Base-by-base conservation (phyloP, 2,888 invertebrate genomes). In the Campopleginae sp. region DNA sequence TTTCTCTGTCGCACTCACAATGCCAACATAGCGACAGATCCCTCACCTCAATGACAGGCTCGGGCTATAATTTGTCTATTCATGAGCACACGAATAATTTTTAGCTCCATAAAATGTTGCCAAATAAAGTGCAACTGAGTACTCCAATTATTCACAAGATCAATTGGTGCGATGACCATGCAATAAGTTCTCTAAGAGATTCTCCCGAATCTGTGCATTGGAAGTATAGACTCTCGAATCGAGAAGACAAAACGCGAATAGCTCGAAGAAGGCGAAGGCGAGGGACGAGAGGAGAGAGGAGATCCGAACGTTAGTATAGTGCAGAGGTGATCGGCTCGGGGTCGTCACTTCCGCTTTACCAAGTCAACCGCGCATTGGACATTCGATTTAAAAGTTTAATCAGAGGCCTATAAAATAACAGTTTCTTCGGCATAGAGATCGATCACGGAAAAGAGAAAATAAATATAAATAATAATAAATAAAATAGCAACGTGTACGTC, bases 371-470 rank as follows among this genome's bases (percentile, higher is more conserved):
- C 90, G 90, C 91, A 90, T 90, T 92, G 91, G 92, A 90, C 91
- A 89, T 92, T 91, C 89, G 91, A 93, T 94, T 93, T 93, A 92
- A 92, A 94, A 94, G 93, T 93, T 94, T 93, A 94, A 94, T 94
- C 93, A 91, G 92, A 87, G 90, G 89, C 91, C 92, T 93, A 92
- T 92, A 92, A 92, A 93, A 93, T 92, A 92, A 89, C 88, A 87
- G 88, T 87, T 88, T 87, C 85, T 87, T 86, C 87, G 85, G 84
- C 86, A 76, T 51, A 42, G 58, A 44, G 65, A 77, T 46, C 61
- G 42, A 75, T 12, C 2, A 33, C 33, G 42, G 10, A 65, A 54
- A 66, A 54, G 44, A 74, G 27, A n/a, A 42, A 58, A 74, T 27
- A 74, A 44, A 23, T 7, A 61, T 42, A 44, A 61, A 70, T 31